Evolutionary conservation across 1,140 invertebrate genomes (phyloP).

Genomic region (Agrypnia vestita): DNA sequence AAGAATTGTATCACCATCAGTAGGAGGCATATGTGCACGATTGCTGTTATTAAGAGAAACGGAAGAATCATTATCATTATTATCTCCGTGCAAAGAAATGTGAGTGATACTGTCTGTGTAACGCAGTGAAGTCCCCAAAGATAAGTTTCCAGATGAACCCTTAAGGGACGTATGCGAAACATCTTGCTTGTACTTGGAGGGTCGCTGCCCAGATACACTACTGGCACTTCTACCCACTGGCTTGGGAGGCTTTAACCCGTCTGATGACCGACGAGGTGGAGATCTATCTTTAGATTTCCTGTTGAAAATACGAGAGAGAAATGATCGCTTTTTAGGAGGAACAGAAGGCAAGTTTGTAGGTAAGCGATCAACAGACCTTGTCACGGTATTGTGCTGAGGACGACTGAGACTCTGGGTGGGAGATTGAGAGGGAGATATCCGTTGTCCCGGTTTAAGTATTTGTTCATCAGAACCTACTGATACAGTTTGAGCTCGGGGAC

Average conservation of each 20-base stretch:
- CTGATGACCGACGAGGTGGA: slow-evolving; percentile 65
- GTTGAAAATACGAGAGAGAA: slow-evolving; percentile 69
- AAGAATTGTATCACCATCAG: slow-evolving; percentile 67
- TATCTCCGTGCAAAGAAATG: slow-evolving; percentile 76
- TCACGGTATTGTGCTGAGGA: slow-evolving; percentile 43
- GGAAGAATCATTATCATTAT: slow-evolving; percentile 61
- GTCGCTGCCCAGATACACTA: slow-evolving; percentile 74
- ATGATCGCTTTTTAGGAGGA: slow-evolving; percentile 68
- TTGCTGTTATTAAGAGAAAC: slow-evolving; percentile 63
- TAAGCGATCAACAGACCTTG: slow-evolving; percentile 60
- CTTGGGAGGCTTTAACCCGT: slow-evolving; percentile 65
- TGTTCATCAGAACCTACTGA: slow-evolving; percentile 68
- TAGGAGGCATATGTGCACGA: slow-evolving; percentile 63
- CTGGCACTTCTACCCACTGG: slow-evolving; percentile 74
- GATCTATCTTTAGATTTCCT: slow-evolving; percentile 66
- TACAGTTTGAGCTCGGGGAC: slow-evolving; percentile 60
- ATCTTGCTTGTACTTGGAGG: slow-evolving; percentile 66
- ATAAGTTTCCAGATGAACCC: slow-evolving; percentile 65
- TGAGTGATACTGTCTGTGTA: slow-evolving; percentile 74
- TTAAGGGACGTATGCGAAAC: slow-evolving; percentile 69
- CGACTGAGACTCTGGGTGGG: slow-evolving; percentile 61
- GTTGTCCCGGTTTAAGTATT: slow-evolving; percentile 66
- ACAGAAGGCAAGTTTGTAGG: slow-evolving; percentile 65
- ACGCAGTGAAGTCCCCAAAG: slow-evolving; percentile 65
- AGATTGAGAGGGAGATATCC: slow-evolving; percentile 63